Conservation (phyloP, 2,797 vertebrate genomes). For the Chloroceryle inda region DNA sequence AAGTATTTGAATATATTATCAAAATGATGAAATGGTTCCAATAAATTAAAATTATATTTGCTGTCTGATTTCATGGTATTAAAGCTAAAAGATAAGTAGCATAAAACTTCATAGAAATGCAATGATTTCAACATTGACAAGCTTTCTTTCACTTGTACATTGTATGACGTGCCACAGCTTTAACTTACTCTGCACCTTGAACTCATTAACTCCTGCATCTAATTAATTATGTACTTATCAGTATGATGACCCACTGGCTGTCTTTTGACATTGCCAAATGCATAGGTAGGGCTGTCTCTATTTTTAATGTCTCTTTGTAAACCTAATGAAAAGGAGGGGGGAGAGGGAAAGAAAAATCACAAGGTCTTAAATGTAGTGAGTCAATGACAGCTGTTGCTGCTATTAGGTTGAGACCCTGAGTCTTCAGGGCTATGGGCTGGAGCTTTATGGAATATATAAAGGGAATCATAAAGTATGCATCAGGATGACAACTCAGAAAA, state of each 20-base stretch:
- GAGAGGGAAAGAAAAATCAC: background rate
- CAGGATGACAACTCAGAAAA: background rate
- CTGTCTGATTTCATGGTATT: background rate
- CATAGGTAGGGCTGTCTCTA: background rate
- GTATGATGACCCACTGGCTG: background rate
- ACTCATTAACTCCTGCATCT: background rate
- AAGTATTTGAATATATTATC: background rate
- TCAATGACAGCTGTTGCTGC: background rate
- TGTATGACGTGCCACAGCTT: background rate
- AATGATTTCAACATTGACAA: background rate
- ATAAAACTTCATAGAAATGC: background rate
- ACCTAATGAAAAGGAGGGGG: background rate
- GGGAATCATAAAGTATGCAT: background rate
- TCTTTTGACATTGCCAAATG: background rate
- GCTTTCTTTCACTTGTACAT: background rate
- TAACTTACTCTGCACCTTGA: background rate
- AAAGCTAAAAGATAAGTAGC: background rate
- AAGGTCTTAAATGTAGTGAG: background rate
- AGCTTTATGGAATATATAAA: background rate
- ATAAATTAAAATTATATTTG: background rate
- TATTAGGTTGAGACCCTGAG: background rate
- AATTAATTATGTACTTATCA: background rate
- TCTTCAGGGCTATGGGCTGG: background rate
- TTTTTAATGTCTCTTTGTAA: background rate
- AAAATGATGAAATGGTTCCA: background rate